Evolutionary conservation across 2,888 invertebrate genomes (phyloP).

Genomic region (Neoascia interrupta): DNA sequence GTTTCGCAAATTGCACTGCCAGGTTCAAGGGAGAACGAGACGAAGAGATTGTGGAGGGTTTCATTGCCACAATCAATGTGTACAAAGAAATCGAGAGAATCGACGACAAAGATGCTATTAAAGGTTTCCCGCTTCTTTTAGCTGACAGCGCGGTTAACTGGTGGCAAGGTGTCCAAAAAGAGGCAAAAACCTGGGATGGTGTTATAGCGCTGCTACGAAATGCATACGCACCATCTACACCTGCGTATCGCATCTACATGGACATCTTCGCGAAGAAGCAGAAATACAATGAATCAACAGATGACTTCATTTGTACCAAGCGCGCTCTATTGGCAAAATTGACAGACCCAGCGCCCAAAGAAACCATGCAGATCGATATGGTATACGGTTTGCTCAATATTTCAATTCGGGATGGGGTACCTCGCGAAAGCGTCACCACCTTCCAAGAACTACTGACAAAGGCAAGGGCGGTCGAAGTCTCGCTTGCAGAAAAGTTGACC

Average conservation of each 20-base stretch:
- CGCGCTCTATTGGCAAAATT: not conserved
- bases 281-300: not conserved
- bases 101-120: constrained; percentile 44
- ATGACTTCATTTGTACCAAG: constrained; percentile 10
- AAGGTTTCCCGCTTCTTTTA: constrained; percentile 50
- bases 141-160: constrained; percentile 60
- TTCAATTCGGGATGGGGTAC: not conserved
- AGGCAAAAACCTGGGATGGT: not conserved
- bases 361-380: constrained; percentile 14
- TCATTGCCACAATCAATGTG: constrained; percentile 40
- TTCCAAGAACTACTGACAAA: not conserved
- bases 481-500: not conserved
- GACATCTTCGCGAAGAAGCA: constrained; percentile 10
- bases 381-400: constrained; percentile 1
- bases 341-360: not conserved
- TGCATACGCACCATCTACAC: constrained; percentile 13
- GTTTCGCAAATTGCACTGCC: constrained; percentile 47
- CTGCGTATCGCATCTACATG: constrained; percentile 9
- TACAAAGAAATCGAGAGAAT: constrained; percentile 63
- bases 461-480: not conserved
- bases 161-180: constrained; percentile 65
- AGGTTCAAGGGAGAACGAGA: constrained; percentile 41
- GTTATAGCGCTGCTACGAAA: constrained; percentile 10
- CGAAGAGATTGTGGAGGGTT: constrained; percentile 46
- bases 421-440: not conserved